phyloP scores from a whole-genome alignment of 2,888 invertebrate genomes.

The Leptinotarsa rubiginosa region DNA sequence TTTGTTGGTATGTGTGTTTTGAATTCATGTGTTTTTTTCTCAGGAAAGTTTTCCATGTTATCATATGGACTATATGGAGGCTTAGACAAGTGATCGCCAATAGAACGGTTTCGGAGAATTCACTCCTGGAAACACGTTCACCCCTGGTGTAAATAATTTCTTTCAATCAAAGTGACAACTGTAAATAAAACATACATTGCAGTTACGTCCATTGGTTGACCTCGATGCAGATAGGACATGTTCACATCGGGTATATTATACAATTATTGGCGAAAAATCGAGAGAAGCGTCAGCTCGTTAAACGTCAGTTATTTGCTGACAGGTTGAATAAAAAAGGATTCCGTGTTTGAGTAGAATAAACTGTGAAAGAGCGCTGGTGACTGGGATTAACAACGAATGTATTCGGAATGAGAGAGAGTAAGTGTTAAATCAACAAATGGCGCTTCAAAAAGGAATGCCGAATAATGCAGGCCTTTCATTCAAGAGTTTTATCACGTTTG shows the following conservation, averaged over 20 bases:
- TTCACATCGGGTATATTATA: constrained; percentile 27
- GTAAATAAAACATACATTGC: constrained; percentile 17
- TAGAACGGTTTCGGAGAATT: too few species aligned
- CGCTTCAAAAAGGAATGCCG: not conserved
- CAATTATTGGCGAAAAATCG: not conserved
- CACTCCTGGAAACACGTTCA: not conserved
- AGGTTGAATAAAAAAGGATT: not conserved
- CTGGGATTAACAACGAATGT: constrained; percentile 1
- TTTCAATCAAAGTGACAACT: not conserved
- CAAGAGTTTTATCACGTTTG: too few species aligned
- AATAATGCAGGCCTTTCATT: too few species aligned
- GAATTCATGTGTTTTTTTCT: not conserved
- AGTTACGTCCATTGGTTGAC: constrained; percentile 25
- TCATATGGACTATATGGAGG: too few species aligned
- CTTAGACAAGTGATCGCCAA: too few species aligned
- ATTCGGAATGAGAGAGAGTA: not conserved
- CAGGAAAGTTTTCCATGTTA: too few species aligned
- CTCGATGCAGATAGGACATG: constrained; percentile 41
- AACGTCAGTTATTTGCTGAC: constrained; percentile 2
- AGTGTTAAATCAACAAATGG: not conserved
- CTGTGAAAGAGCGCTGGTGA: not conserved
- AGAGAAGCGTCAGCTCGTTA: constrained; percentile 9
- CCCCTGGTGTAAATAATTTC: not conserved
- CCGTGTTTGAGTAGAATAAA: constrained; percentile 3
- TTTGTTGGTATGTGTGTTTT: not conserved